Base-by-base conservation (phyloP, 1,140 invertebrate species). In the Apocrypta bakeri region DNA sequence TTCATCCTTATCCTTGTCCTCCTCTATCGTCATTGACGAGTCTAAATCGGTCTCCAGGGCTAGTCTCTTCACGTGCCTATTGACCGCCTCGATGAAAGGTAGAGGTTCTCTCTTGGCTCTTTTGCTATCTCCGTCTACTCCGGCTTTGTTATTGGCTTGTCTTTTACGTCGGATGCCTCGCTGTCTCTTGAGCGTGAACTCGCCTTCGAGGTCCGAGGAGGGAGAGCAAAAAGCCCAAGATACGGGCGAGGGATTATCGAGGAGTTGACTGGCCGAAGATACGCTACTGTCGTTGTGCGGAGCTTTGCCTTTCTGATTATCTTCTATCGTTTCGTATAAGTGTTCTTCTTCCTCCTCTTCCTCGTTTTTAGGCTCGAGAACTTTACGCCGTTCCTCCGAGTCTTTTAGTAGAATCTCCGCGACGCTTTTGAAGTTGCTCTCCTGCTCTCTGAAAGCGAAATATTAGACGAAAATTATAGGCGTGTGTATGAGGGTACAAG, bases 111-210 rank as follows among this genome's bases (percentile, higher is more conserved):
- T 25, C 7, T 77, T 84, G 21, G 42, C 21, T 17, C 83, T 31
- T 29, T 84, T 84, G 42, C 33, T 56, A 1, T 14, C 69, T 1
- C 11, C 74, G 2, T 84, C 48, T 0, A 63, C 87, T 87, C 61
- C 89, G 91, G 0, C 77, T 69, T 6, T 88, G 85, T 8, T 84
- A 87, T n/a, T 85, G 76, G 64, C 86, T 75, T 3, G 27, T 42
- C 79, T 56, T 64, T 92, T 91, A n/a, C 91, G 85, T 2, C 91
- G 86, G 37, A 93, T 92, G 0, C 90, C 92, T 0, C 90, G 88
- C 76, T 92, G 92, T 21, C 92, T 85, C 84, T 90, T 91, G 14
- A 93, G 68, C 0, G 91, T 92, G 17, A 92, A 92, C 42, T 92
- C 90, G 0, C 89, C 89, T 12, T 90, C 87, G 14, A 92, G 89